These are phyloP conservation scores for Meriones psammophilus DNA, from an alignment of 2,797 vertebrate species.

Conservation along the genomic window DNA sequence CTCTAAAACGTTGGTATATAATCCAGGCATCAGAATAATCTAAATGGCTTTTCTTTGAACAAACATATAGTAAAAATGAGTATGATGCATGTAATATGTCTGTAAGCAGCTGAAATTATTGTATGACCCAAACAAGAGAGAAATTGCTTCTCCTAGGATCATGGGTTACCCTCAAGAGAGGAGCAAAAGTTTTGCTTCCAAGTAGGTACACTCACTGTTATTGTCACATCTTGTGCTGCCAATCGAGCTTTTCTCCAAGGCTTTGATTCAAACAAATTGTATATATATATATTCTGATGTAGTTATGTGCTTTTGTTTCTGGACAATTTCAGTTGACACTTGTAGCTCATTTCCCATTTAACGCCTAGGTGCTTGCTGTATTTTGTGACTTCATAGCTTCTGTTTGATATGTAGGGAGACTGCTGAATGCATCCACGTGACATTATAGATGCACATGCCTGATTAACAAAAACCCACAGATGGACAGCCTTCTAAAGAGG, in stretches of 20 bases:
- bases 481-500: neutral
- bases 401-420: neutral
- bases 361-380: neutral
- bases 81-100: neutral
- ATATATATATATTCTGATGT: neutral
- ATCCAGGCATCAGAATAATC: neutral
- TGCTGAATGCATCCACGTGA: neutral
- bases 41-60: neutral
- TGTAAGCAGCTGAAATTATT: neutral
- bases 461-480: neutral
- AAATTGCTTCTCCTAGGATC: neutral
- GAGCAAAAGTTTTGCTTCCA: neutral
- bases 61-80: neutral
- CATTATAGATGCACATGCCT: neutral
- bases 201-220: neutral
- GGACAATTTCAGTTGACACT: neutral
- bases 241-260: neutral
- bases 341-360: slow-evolving; percentile 3
- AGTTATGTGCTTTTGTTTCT: neutral
- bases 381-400: slow-evolving; percentile 46
- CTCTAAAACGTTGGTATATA: neutral
- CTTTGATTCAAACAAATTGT: neutral
- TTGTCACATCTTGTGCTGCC: neutral
- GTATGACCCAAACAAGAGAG: neutral
- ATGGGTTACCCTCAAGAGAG: neutral